Base-by-base conservation (phyloP, 2,888 invertebrate species). In the Agonopterix subpropinquella region DNA sequence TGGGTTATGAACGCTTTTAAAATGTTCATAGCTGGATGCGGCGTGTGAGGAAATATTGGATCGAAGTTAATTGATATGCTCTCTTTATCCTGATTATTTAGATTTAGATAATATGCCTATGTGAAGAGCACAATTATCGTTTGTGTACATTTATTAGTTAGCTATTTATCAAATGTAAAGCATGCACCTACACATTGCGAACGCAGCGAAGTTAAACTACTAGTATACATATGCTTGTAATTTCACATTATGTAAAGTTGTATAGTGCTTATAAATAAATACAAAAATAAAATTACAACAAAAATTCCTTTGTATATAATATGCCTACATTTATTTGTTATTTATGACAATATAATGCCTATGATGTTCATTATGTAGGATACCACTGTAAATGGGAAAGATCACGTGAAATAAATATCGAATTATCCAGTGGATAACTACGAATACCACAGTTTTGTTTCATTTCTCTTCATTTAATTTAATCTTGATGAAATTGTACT, bases 261-360 rank as follows among this genome's bases (percentile, higher is more conserved):
- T 86, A 84, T 81, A 87, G 77, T 78, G 81, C 84, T 84, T 80
- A 79, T 79, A 79, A 78, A 77, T 80, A 78, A 70, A 67, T 61
- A 62, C 13, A 63, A 64, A 64, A 65, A 67, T 28, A 28, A 68
- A 64, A 67, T 71, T 73, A 70, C 69, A 60, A 61, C 61, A 60
- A 67, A 59, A 60, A 65, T 67, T 69, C 69, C 67, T 73, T 73
- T 78, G 70, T 85, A 82, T 86, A 86, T 82, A 82, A 70, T 59
- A 76, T 67, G 77, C 72, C 76, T 80, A 71, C 67, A 73, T 68
- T 76, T 73, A 61, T 76, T 73, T 77, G 73, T 80, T 80, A 77
- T 77, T 81, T 68, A 70, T 66, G 81, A 84, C 77, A 80, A 82
- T 82, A 80, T 80, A 77, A 80, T 70, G 86, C 87, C 83, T 85